These are phyloP conservation scores for Halictus quadricinctus DNA, from an alignment of 2,888 invertebrate species.

Conservation along the genomic window DNA sequence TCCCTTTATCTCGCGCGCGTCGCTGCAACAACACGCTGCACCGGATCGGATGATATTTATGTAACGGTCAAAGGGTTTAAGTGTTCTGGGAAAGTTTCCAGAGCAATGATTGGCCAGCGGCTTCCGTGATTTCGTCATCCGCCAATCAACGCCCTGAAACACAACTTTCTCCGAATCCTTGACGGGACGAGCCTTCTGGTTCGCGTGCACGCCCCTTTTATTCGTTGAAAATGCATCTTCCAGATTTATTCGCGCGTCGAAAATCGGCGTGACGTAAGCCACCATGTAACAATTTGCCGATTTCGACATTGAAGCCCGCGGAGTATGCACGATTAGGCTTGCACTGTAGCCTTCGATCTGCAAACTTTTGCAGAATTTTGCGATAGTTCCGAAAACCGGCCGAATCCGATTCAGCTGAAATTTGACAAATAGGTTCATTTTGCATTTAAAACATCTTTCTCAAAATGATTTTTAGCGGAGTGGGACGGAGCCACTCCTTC, in stretches of 20 bases:
- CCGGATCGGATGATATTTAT: constrained; percentile 71
- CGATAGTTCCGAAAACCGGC: no score
- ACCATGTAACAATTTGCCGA: constrained; percentile 40
- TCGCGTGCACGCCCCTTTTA: constrained; percentile 45
- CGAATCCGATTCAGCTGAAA: no score
- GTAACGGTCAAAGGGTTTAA: constrained; percentile 75
- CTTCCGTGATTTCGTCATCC: constrained; percentile 77
- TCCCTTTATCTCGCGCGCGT: constrained; percentile 60
- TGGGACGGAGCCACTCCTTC: no score
- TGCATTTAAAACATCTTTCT: no score
- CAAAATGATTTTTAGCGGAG: no score
- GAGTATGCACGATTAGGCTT: background rate
- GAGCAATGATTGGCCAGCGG: constrained; percentile 70
- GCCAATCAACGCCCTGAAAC: constrained; percentile 75
- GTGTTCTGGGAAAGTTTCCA: constrained; percentile 75
- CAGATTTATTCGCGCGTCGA: constrained; percentile 44
- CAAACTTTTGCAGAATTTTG: background rate
- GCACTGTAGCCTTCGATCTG: background rate
- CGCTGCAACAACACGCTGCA: constrained; percentile 53
- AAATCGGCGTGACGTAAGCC: constrained; percentile 34
- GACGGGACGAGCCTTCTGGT: constrained; percentile 53
- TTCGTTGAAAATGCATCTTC: constrained; percentile 61
- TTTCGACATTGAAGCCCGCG: constrained; percentile 40
- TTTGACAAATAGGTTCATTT: no score
- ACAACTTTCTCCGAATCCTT: constrained; percentile 77